phyloP scores from a whole-genome alignment of 2,888 invertebrate genomes.

The Drosophila nr. perissopoda region DNA sequence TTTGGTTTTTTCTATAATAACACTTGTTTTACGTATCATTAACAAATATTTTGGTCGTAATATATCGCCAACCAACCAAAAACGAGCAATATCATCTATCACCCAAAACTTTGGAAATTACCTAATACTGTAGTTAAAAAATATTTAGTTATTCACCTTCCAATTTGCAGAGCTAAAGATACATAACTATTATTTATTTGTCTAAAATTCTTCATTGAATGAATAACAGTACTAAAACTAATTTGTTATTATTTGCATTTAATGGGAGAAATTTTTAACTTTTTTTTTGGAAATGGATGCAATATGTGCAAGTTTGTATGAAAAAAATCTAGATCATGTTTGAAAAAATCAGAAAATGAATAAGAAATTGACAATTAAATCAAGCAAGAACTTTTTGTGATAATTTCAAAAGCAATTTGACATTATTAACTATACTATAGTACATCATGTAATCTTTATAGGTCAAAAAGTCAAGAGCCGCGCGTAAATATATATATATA shows the following conservation, averaged over 20 bases:
- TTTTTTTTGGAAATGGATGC: background rate
- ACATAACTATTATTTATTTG: background rate
- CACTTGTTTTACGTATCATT: background rate
- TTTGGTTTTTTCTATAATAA: background rate
- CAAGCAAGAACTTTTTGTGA: background rate
- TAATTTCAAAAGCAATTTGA: background rate
- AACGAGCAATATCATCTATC: background rate
- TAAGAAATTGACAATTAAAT: background rate
- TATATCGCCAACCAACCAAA: background rate
- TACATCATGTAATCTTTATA: background rate
- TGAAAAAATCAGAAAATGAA: background rate
- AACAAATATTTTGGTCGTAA: background rate
- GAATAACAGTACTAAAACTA: background rate
- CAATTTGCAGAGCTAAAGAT: background rate
- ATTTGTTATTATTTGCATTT: background rate
- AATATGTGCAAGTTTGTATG: background rate
- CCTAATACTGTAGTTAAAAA: background rate
- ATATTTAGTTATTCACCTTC: background rate
- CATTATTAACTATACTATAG: background rate
- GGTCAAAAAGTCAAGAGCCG: background rate
- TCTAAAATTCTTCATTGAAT: background rate
- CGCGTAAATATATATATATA: background rate
- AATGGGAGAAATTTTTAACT: background rate
- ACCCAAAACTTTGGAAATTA: fast-evolving
- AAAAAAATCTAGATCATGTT: no score